Base-by-base conservation (phyloP, 1,140 invertebrate genomes). In the Heliconius himera region DNA sequence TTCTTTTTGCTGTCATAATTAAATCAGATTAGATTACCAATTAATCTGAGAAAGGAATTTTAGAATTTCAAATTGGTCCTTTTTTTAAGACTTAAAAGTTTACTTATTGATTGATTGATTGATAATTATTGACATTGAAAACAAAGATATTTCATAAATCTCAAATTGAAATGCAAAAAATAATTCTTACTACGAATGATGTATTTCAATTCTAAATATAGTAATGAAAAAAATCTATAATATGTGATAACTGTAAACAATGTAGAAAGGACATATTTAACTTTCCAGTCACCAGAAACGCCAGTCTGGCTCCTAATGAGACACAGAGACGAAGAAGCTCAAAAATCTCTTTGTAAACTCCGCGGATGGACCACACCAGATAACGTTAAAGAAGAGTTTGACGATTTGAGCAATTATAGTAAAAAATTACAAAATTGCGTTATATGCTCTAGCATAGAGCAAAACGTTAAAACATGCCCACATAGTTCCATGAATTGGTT, bases 261-360 rank as follows among this genome's bases (percentile, higher is more conserved):
- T 56, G n/a, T 22, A 22, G 1, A 56, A n/a, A n/a, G 2, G 8
- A 11, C 2, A 56, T 1, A n/a, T 73, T 73, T 79, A 79, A 38
- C 74, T 51, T 70, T 56, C 3, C 74, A 95, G 95, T 90, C 96
- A 5, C 96, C 96, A 8, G 96, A 97, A 91, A 96, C 96, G 3
- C 96, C 97, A 41, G 90, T 96, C 9, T 97, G 96, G 96, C 88
- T 96, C 6, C 83, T 96, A 60, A 92, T 94, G 13, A 94, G 95
- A 84, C 94, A 95, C 13, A 85, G 92, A 70, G 90, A 92, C 49
- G 91, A 94, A 26, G 95, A 96, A 26, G 95, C 95, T 0, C 80
- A 94, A 33, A 91, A 91, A 74, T 90, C 95, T 0, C 82, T 96
- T 0, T 93, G 94, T 56, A 95, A 94, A 90, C 88, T 96, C 0